Base-by-base conservation (phyloP, 2,113 vertebrate genomes). In the Petrocephalus zakoni region DNA sequence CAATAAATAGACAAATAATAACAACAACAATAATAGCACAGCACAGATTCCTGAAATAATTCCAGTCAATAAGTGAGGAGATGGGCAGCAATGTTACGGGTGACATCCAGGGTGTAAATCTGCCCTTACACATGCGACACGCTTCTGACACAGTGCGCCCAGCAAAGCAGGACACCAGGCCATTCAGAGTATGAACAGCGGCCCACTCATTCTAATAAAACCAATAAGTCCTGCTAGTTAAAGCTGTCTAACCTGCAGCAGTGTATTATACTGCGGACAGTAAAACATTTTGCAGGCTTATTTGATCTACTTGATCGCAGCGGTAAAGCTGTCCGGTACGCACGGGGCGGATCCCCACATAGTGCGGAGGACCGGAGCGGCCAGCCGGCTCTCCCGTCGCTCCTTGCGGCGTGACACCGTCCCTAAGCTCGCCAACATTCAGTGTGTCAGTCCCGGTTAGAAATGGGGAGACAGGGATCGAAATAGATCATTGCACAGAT, bases 271-370 rank as follows among this genome's bases (percentile, higher is more conserved):
- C 56, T 56, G 51, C 68, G 19, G 19, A n/a, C 56, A 78, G 55
- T 90, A 58, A 89, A 87, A 21, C 42, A 5, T 78, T 87, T 88
- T 81, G 90, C 87, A 29, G 22, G 85, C 87, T 88, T 61, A 88
- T 89, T 91, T 91, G 87, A 87, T 58, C 85, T 21, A 56, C 51
- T 88, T 87, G 87, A 90, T 91, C 81, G 88, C 49, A 85, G 53
- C 64, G 21, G 78, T 89, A 90, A 90, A 88, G 15, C 85, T 89
- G 86, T 88, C 78, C 19, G 15, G 37, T n/a, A 58, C 10, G 11
- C 72, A 34, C 72, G 1, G 49, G 29, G 29, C 8, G 13, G 51
- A 34, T 8, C 47, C 29, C 87, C 52, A 25, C 87, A 46, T 10
- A 52, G 22, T 49, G 34, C 15, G 29, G 34, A 1, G 29, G 22